Conservation (phyloP, 1,140 invertebrate genomes). For the Agrilus planipennis region DNA sequence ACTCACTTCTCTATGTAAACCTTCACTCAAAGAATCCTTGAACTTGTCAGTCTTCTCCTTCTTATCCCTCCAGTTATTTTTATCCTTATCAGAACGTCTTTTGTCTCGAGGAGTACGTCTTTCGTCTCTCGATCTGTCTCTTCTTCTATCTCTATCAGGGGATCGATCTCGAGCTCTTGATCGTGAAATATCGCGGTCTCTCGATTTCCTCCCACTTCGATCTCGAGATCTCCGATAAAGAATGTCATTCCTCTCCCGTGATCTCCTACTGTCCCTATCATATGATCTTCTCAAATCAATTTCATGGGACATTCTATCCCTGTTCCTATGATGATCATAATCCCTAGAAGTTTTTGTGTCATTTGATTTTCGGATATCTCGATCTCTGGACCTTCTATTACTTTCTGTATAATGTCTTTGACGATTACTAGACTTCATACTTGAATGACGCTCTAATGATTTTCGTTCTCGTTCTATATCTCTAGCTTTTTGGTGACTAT, state of each 20-base stretch:
- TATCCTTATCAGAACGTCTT: no score
- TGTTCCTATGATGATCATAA: slow-evolving; percentile 16
- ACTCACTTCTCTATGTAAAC: slow-evolving; percentile 47
- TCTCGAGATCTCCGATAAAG: slow-evolving; percentile 12
- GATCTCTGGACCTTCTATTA: slow-evolving; percentile 3
- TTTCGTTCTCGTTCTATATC: slow-evolving; percentile 12
- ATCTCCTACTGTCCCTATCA: slow-evolving; percentile 1
- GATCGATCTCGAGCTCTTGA: slow-evolving; percentile 14
- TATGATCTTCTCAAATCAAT: neutral
- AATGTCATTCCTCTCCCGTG: slow-evolving; percentile 15
- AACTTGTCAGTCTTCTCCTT: slow-evolving; percentile 45
- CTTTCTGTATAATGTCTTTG: no score
- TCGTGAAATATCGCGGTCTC: slow-evolving; percentile 29
- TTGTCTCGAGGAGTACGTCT: slow-evolving; percentile 18
- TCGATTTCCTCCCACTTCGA: slow-evolving; percentile 29
- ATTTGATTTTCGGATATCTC: slow-evolving; percentile 13
- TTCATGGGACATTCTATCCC: slow-evolving; percentile 3
- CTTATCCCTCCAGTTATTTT: slow-evolving; percentile 28
- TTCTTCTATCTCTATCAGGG: slow-evolving; percentile 27
- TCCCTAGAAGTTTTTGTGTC: slow-evolving; percentile 23
- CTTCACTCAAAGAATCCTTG: slow-evolving; percentile 77
- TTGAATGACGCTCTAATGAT: no score
- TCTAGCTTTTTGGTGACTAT: neutral
- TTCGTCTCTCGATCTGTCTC: slow-evolving; percentile 32
- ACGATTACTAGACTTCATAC: no score